Evolutionary conservation across 1,140 invertebrate species (phyloP), one percentile per base, ranked within the genome.

Genomic region (Cherax quadricarinatus): DNA sequence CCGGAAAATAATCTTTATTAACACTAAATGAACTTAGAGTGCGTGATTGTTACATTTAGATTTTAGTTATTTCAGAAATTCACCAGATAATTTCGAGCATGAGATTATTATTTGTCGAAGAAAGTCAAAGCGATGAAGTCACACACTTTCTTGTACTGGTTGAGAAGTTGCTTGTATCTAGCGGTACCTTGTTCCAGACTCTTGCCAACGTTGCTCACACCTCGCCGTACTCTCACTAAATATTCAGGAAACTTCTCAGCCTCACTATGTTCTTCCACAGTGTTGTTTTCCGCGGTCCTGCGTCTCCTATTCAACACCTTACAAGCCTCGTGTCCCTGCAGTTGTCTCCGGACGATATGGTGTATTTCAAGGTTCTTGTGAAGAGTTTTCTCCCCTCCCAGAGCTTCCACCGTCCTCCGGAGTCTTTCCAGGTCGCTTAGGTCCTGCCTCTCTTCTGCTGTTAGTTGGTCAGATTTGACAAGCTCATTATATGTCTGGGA

Each of bases 141-240:
- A 70, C 90, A 91, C 84, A 91, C 82, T 4, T 62, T 82, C 57
- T 81, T 91, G 49, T 87, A 91, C 24, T 91, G 90, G 62, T 62
- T 91, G 75, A 66, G 87, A 75, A 91, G 84, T 53, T 91, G 90
- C 48, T 70, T 86, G 83, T 51, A 86, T 21, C 78, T 60, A 4
- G 85, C 73, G 53, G 82, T 91, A 21, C 85, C 90, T 24, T 86
- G 73, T 24, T 91, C 90, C 48, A 91, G 60, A 1, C 82, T 78
- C 90, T 21, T 86, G 48, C 90, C 90, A 2, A 91, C 78, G 24
- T 87, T 91, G 16, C 24, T 16, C 1, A 91, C 53, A 0, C 90
- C 90, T 53, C 90, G 24, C 14, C 24, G 86, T 1, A 1, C 51
- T 57, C 90, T 53, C 49, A n/a, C 30, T n/a, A 30, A 14, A 2